These are phyloP conservation scores for Strigamia maritima DNA, from an alignment of 2,888 invertebrate species.

Conservation along the genomic window DNA sequence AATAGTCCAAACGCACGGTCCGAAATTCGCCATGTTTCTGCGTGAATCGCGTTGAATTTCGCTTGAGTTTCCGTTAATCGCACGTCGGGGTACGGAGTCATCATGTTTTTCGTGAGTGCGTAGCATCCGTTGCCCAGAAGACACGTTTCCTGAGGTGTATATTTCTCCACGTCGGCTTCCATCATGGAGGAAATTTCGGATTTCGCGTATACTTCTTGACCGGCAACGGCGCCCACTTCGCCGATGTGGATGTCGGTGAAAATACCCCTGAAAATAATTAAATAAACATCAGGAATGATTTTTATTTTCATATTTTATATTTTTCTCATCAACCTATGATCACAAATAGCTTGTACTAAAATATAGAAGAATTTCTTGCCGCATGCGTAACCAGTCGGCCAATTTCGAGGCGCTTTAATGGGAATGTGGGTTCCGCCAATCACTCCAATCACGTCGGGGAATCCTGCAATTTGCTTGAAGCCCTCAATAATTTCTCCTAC, in stretches of 20 bases:
- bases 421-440: slow-evolving; percentile 22
- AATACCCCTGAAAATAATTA: background rate
- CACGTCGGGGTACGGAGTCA: background rate
- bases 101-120: background rate
- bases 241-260: background rate
- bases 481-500: background rate
- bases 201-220: background rate
- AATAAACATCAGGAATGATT: no score
- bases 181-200: background rate
- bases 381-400: slow-evolving; percentile 1
- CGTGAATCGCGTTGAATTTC: background rate
- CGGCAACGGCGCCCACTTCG: background rate
- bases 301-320: background rate
- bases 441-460: background rate
- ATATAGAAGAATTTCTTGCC: background rate
- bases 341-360: slow-evolving; percentile 12
- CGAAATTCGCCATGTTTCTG: slow-evolving; percentile 40
- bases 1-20: slow-evolving; percentile 44
- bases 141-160: background rate
- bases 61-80: background rate
- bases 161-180: background rate
- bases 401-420: background rate
- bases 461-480: background rate
- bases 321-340: background rate
- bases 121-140: background rate